Conservation (phyloP, 2,797 vertebrate species). For the Artibeus jamaicensis region DNA sequence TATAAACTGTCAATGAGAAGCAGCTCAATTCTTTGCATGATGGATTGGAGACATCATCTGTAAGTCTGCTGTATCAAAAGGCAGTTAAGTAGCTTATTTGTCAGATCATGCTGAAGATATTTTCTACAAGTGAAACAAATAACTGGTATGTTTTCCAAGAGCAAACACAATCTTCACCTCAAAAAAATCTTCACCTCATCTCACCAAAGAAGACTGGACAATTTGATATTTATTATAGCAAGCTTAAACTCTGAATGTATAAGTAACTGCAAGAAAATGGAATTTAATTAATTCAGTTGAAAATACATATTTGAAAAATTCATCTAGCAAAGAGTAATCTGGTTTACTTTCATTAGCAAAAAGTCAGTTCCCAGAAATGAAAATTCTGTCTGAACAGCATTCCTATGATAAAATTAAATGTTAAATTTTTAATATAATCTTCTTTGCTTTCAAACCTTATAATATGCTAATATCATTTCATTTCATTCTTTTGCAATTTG, state of each 20-base stretch:
- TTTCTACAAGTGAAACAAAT: neutral
- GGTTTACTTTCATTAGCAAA: constrained; percentile 35
- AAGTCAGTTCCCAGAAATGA: neutral
- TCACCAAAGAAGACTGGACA: neutral
- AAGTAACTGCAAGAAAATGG: neutral
- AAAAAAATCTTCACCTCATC: neutral
- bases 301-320: neutral
- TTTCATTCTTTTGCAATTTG: neutral
- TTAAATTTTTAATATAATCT: neutral
- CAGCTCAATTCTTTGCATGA: neutral
- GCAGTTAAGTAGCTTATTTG: neutral
- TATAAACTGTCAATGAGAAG: neutral
- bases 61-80: neutral
- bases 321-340: constrained; percentile 9
- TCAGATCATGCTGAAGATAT: neutral
- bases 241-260: neutral
- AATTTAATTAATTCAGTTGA: neutral
- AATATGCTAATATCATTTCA: neutral
- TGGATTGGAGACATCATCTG: neutral
- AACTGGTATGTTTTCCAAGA: neutral
- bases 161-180: too few species aligned
- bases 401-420: neutral
- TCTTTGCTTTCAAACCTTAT: neutral
- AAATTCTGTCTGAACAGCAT: neutral
- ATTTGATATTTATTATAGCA: neutral